Percentiles rank a stretch among this genome's conserved stretches.
phyloP scores from a whole-genome alignment of 2,113 vertebrate genomes.

The Uria aalge region DNA sequence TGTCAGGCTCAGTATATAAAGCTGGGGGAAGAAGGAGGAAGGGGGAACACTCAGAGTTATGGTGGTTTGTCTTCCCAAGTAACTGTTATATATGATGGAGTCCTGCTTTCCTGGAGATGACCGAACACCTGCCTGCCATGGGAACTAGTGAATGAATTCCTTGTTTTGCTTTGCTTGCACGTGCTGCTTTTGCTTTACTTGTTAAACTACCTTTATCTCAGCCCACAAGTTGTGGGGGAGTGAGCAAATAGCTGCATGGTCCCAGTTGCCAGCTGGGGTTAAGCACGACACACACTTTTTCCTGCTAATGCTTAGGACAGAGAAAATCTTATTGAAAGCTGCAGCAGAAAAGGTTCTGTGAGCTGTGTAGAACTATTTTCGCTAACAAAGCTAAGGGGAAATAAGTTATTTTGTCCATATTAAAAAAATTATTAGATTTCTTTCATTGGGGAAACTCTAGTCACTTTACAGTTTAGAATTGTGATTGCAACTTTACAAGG shows the following conservation, averaged over 20 bases:
- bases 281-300: rapidly evolving
- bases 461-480: neutral
- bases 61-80: neutral
- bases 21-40: neutral
- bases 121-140: neutral
- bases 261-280: neutral
- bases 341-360: neutral
- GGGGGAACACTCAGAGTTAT: neutral
- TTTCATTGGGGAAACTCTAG: neutral
- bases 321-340: neutral
- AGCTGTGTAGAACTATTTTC: neutral
- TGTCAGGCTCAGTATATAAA: neutral
- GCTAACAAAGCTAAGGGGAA: neutral
- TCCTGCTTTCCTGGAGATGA: neutral
- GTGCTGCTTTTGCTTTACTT: neutral
- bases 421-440: neutral
- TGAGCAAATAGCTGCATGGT: neutral
- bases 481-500: neutral
- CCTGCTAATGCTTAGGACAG: neutral
- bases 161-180: neutral
- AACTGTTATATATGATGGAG: neutral
- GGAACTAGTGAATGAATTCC: neutral
- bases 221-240: neutral
- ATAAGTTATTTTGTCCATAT: neutral
- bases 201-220: neutral